Evolutionary conservation across 1,140 invertebrate genomes (phyloP).

Genomic region (Hestina assimilis): DNA sequence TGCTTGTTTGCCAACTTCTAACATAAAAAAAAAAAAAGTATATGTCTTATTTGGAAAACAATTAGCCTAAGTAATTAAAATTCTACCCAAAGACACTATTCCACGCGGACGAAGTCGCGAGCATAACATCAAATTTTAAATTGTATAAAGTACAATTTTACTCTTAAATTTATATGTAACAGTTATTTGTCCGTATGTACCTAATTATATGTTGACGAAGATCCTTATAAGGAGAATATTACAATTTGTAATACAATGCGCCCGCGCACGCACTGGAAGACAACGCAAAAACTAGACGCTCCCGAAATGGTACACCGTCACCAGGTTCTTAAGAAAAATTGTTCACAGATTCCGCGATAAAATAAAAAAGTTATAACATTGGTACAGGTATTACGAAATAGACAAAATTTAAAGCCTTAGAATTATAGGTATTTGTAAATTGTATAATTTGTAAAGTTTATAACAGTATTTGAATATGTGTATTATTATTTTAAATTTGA

Average conservation of each 20-base stretch:
- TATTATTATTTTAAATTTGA: no score
- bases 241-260: constrained; percentile 69
- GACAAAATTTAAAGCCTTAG: not conserved
- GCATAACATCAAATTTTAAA: no score
- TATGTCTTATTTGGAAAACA: no score
- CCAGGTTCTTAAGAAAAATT: constrained; percentile 25
- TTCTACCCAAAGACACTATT: no score
- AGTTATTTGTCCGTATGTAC: constrained; percentile 25
- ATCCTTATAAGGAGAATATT: constrained; percentile 50
- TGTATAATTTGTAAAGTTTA: no score
- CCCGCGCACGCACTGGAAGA: constrained; percentile 19
- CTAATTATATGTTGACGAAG: constrained; percentile 34
- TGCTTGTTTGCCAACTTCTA: no score
- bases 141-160: not conserved
- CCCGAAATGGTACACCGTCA: constrained; percentile 41
- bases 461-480: no score
- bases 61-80: no score
- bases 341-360: constrained; percentile 5
- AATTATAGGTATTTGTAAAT: no score
- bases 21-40: no score
- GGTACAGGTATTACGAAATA: not conserved
- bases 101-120: no score
- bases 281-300: constrained; percentile 46
- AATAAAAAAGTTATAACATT: not conserved
- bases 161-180: not conserved